Evolutionary conservation across 2,797 vertebrate genomes (phyloP).

Genomic region (Macropus fuliginosus): DNA sequence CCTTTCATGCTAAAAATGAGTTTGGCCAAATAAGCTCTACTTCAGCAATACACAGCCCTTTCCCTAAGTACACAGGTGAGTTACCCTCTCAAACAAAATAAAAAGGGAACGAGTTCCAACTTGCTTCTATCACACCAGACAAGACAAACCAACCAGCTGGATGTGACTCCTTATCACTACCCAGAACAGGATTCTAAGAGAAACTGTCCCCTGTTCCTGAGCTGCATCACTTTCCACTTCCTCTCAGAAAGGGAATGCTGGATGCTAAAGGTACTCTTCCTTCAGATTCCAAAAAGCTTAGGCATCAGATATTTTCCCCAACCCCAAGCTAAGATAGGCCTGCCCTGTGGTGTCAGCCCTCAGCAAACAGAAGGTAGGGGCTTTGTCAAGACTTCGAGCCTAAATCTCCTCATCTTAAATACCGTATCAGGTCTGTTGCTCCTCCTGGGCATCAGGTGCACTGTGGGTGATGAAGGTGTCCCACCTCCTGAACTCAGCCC

Average conservation of each 20-base stretch:
- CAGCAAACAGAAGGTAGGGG: background rate
- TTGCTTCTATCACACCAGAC: background rate
- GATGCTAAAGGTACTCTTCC: background rate
- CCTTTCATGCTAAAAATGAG: background rate
- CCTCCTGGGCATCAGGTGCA: conserved; percentile 31
- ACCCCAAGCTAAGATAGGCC: background rate
- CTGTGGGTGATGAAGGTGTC: conserved; percentile 9
- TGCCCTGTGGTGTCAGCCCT: conserved; percentile 2
- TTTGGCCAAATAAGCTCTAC: background rate
- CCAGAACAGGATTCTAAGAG: background rate
- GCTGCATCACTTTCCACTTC: background rate
- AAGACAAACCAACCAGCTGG: background rate
- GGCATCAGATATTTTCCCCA: background rate
- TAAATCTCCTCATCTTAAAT: conserved; percentile 61
- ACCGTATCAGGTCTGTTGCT: conserved; percentile 57
- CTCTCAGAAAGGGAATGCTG: background rate
- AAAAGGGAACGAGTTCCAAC: background rate
- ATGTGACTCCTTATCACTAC: background rate
- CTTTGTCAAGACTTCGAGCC: conserved; percentile 4
- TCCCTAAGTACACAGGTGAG: background rate
- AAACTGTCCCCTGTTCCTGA: background rate
- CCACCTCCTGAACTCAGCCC: conserved; percentile 60
- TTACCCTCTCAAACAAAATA: background rate
- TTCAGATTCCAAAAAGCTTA: background rate
- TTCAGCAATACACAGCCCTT: background rate